Evolutionary conservation across 2,888 invertebrate species (phyloP).

Genomic region (Plutella xylostella): DNA sequence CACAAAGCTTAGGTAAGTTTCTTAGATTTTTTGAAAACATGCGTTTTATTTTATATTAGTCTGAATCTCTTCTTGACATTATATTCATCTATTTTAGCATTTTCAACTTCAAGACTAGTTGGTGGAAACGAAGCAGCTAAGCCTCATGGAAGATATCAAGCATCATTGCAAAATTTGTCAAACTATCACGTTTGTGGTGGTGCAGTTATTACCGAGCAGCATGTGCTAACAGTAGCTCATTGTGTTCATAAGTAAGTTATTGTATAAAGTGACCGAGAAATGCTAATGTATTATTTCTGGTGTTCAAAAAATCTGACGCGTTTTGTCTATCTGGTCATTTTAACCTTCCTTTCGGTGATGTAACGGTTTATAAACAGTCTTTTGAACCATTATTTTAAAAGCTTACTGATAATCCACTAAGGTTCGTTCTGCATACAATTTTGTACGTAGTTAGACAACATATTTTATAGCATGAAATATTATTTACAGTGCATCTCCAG

Average conservation of each 20-base stretch:
- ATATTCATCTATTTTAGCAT: background rate
- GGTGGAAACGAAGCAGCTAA: conserved; percentile 42
- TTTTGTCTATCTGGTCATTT: too few relatives aligned
- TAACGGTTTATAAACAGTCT: too few relatives aligned
- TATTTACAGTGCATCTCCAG: conserved; percentile 38
- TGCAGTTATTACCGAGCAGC: conserved; percentile 39
- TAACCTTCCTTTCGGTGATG: too few relatives aligned
- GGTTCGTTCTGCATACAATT: too few relatives aligned
- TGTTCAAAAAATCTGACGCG: too few relatives aligned
- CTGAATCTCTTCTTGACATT: background rate
- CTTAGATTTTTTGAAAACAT: too few relatives aligned
- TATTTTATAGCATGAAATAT: too few relatives aligned
- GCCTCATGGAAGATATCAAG: conserved; percentile 41
- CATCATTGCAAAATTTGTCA: conserved; percentile 47
- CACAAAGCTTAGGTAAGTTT: too few relatives aligned
- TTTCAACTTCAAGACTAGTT: conserved; percentile 25
- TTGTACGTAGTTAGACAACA: too few relatives aligned
- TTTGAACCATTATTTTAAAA: too few relatives aligned
- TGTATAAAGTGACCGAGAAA: too few relatives aligned
- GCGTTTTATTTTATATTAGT: background rate
- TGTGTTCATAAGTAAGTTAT: conserved; percentile 46
- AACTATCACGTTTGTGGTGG: conserved; percentile 56
- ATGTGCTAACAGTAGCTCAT: conserved; percentile 51
- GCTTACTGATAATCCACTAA: too few relatives aligned
- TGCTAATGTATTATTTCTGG: background rate